Percentiles rank a stretch among this genome's conserved stretches.
Evolutionary conservation across 2,888 invertebrate genomes (phyloP).

Genomic region (Eucriotettix oculatus): DNA sequence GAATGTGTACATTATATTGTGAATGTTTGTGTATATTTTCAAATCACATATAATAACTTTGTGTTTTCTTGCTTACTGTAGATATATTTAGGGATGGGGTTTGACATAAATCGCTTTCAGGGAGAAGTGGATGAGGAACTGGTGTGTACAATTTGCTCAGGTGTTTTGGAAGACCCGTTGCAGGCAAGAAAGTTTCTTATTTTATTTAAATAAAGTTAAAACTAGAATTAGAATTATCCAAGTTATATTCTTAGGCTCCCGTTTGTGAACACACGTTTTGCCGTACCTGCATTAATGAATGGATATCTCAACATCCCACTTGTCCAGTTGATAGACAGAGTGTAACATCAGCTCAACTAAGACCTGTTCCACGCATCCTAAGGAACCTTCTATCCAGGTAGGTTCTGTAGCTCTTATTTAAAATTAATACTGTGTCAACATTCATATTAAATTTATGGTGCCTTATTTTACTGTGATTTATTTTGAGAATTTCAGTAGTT

Average conservation of each 20-base stretch:
- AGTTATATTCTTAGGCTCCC: constrained; percentile 51
- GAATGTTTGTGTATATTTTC: too few species aligned
- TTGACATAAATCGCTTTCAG: constrained; percentile 84
- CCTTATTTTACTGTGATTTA: too few species aligned
- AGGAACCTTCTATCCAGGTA: constrained; percentile 78
- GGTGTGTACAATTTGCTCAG: constrained; percentile 90
- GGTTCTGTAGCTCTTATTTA: background rate
- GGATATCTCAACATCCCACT: constrained; percentile 84
- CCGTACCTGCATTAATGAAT: constrained; percentile 82
- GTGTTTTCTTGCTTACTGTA: too few species aligned
- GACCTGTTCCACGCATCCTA: constrained; percentile 84
- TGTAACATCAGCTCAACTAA: constrained; percentile 73
- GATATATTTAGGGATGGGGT: constrained; percentile 53
- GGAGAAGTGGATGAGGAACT: constrained; percentile 94
- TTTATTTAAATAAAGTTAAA: background rate
- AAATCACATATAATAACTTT: too few species aligned
- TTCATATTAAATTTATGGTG: too few species aligned
- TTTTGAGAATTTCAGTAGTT: too few species aligned
- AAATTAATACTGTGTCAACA: background rate
- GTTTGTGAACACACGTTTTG: constrained; percentile 95
- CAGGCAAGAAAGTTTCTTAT: constrained; percentile 43
- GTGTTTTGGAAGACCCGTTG: constrained; percentile 85
- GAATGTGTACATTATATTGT: too few species aligned
- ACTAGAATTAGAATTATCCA: background rate
- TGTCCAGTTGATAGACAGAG: constrained; percentile 88